Conservation (phyloP, 2,797 vertebrate genomes). For the Silurus aristotelis region DNA sequence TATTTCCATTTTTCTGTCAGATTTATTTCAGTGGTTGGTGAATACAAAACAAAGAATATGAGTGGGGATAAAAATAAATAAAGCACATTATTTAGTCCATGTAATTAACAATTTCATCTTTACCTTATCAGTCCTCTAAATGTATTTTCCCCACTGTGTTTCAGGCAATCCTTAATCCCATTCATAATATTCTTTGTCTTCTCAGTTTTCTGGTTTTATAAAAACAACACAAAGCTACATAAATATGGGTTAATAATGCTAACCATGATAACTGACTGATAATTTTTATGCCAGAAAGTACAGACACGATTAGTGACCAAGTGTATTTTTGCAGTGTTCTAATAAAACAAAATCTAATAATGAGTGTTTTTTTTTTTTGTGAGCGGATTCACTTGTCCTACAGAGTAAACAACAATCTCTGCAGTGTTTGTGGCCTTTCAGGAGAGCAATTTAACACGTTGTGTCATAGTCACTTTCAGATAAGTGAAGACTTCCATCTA, state of each 20-base stretch:
- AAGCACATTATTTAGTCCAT: neutral
- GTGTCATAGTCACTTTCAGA: neutral
- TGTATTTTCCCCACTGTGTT: neutral
- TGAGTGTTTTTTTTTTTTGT: neutral
- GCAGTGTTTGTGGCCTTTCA: neutral
- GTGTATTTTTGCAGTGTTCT: neutral
- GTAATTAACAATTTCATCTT: neutral
- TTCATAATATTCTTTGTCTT: neutral
- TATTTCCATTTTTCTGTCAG: neutral
- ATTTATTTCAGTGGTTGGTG: neutral
- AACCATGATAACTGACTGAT: neutral
- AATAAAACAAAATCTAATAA: neutral
- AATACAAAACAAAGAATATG: neutral
- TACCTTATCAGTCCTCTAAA: neutral
- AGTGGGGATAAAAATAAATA: neutral
- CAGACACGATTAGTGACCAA: neutral
- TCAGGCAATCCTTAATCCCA: neutral
- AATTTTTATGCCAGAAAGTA: neutral
- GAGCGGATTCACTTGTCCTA: neutral
- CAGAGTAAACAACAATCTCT: neutral
- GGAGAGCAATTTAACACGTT: neutral
- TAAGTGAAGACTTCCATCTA: slow-evolving; percentile 48
- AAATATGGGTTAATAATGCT: neutral
- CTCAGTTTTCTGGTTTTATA: neutral
- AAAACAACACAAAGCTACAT: no score